A percentile compares a stretch with the other conserved stretches of the same genome.
Evolutionary conservation across 2,113 vertebrate species (phyloP).

Genomic region (Chionodraco myersi): DNA sequence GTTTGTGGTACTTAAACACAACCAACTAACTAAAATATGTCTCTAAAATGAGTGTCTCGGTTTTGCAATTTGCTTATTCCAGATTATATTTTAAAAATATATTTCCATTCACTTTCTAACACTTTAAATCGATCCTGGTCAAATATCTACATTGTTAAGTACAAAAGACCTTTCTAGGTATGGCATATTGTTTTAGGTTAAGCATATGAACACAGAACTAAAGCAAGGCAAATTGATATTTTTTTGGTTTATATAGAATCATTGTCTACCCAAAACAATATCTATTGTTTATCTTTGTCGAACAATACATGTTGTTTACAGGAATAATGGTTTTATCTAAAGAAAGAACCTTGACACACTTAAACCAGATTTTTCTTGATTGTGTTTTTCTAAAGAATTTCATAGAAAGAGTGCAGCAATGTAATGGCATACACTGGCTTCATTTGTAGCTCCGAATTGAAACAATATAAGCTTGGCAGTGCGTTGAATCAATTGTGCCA

Average conservation of each 20-base stretch:
- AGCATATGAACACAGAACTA: neutral
- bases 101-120: too few species aligned
- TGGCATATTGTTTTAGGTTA: neutral
- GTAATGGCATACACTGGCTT: neutral
- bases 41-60: too few species aligned
- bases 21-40: too few species aligned
- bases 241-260: neutral
- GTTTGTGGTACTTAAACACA: too few species aligned
- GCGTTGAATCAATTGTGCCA: slow-evolving; percentile 13
- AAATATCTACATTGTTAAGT: too few species aligned
- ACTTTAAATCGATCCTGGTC: too few species aligned
- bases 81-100: too few species aligned
- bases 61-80: too few species aligned
- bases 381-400: neutral
- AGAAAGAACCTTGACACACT: too few species aligned
- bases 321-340: neutral
- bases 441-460: neutral
- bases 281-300: neutral
- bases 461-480: slow-evolving; percentile 2
- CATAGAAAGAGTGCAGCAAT: slow-evolving; percentile 6
- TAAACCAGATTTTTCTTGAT: neutral
- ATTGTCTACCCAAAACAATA: neutral
- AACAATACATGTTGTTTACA: neutral
- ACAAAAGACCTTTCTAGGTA: neutral
- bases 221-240: neutral